Evolutionary conservation across 2,888 invertebrate species (phyloP), one percentile per base, ranked within the genome.

Genomic region (Polia nebulosa): DNA sequence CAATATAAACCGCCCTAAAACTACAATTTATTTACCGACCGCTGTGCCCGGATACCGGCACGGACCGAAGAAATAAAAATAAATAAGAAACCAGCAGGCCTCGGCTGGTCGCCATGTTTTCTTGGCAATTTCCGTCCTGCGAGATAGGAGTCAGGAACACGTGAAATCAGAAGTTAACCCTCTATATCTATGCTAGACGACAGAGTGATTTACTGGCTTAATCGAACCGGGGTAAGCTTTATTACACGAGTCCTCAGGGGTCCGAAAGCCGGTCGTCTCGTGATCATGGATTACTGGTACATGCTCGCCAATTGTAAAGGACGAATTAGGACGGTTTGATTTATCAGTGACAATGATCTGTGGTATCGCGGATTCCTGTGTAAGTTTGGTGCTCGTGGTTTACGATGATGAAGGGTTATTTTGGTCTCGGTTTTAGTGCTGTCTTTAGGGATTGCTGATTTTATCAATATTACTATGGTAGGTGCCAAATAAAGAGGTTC

Each of bases 131-230:
- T 93, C 93, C 92, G 91, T 88, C 90, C 86, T 84, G 85, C 82
- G 87, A 91, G 91, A 90, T 91, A 90, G 89, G 87, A 89, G 84
- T 87, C 89, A 89, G 88, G 90, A 92, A 92, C 87, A 93, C 90
- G 93, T 93, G 92, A 94, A 94, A 93, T 94, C 92, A 92, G 89
- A 90, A 91, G 90, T 91, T 90, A 93, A 92, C 91, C 89, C 88
- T 85, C 90, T 90, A 90, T 92, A 93, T 93, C 90, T 92, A 90
- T 88, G 87, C 87, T 87, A 92, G 89, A 87, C 89, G 90, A 90
- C 91, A 90, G 89, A 84, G 90, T 93, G 94, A 93, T 93, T 93
- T 93, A 93, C 90, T 89, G 87, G 87, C 87, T 91, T 92, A 92
- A 93, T 93, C 92, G 93, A 91, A 92, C 87, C 81, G 79, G 84